Evolutionary conservation across 2,113 vertebrate species (phyloP).

Genomic region (Psammodynastes pulverulentus): DNA sequence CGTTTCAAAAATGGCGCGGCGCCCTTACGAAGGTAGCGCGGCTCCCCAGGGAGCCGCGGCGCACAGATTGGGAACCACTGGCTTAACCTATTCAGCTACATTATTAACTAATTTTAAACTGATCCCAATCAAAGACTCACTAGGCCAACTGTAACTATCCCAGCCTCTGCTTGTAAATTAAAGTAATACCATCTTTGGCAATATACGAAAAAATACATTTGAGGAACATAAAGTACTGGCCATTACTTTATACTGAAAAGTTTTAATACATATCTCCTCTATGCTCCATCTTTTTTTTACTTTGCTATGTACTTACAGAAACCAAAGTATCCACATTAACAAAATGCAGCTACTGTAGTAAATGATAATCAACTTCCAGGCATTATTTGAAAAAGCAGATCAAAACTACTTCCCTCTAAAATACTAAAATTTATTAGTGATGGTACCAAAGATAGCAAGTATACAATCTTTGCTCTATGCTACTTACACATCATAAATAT

Average conservation of each 20-base stretch:
- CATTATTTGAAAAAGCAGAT: slow-evolving; percentile 58
- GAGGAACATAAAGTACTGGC: not conserved
- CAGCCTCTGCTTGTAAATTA: not conserved
- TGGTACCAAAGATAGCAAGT: slow-evolving; percentile 76
- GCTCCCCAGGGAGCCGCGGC: too few relatives aligned
- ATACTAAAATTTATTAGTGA: slow-evolving; percentile 75
- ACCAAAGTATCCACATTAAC: slow-evolving; percentile 16
- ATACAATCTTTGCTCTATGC: slow-evolving; percentile 72
- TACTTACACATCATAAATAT: slow-evolving; percentile 78
- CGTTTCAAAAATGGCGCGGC: too few relatives aligned
- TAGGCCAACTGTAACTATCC: not conserved
- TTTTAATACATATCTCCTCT: slow-evolving; percentile 1
- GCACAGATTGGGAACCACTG: too few relatives aligned
- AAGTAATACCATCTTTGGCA: not conserved
- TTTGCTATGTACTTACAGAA: not conserved
- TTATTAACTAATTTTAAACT: not conserved
- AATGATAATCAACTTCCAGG: slow-evolving; percentile 47
- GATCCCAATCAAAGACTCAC: not conserved
- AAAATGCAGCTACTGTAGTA: slow-evolving; percentile 24
- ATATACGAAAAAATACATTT: not conserved
- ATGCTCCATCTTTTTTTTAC: not conserved
- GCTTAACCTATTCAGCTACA: not conserved
- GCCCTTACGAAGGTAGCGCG: too few relatives aligned
- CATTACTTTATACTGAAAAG: not conserved
- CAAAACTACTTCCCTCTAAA: slow-evolving; percentile 73